These are phyloP conservation scores for Amphipyra berbera DNA, from an alignment of 2,888 invertebrate genomes.

Conservation along the genomic window DNA sequence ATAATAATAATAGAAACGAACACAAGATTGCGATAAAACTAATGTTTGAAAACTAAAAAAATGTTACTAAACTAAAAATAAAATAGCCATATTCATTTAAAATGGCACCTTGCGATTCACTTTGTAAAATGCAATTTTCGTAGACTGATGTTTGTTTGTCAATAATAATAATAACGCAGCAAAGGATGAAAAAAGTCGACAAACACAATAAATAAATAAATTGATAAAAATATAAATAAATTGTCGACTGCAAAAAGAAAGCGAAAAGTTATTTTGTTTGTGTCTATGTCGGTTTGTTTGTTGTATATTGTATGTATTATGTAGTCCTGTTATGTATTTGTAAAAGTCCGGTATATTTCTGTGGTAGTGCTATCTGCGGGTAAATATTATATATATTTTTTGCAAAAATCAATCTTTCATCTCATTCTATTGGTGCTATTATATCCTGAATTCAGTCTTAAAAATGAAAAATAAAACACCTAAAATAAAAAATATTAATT, in stretches of 20 bases:
- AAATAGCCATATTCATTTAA: conserved; percentile 85
- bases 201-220: conserved; percentile 53
- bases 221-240: conserved; percentile 37
- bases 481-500: conserved; percentile 80
- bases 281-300: conserved; percentile 50
- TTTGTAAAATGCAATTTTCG: conserved; percentile 72
- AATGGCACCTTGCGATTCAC: conserved; percentile 88
- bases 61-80: conserved; percentile 79
- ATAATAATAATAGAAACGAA: conserved; percentile 77
- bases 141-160: conserved; percentile 55
- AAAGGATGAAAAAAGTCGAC: conserved; percentile 58
- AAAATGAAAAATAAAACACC: conserved; percentile 81
- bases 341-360: conserved; percentile 65
- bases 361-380: conserved; percentile 81
- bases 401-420: conserved; percentile 67
- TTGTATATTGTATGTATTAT: conserved; percentile 59
- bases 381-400: conserved; percentile 54
- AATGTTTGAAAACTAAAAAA: conserved; percentile 73
- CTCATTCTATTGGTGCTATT: conserved; percentile 82
- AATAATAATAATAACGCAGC: conserved; percentile 48
- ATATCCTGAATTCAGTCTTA: conserved; percentile 85
- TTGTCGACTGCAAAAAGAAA: conserved; percentile 61
- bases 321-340: conserved; percentile 50
- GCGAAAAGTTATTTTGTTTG: conserved; percentile 44
- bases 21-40: conserved; percentile 81